These are phyloP conservation scores for Mythimna pallens DNA, from an alignment of 2,888 invertebrate genomes.

Conservation along the genomic window DNA sequence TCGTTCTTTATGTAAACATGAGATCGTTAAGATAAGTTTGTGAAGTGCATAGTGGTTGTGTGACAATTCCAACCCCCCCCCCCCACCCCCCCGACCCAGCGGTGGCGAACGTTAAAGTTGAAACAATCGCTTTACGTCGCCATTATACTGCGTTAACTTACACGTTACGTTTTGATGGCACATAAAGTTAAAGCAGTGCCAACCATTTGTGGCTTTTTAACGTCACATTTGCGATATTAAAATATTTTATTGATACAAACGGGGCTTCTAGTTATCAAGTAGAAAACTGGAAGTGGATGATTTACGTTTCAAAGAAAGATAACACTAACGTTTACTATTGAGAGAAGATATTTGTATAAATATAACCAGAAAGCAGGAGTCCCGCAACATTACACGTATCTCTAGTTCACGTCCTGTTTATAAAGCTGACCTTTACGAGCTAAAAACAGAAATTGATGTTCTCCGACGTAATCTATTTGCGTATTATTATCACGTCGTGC, in stretches of 20 bases:
- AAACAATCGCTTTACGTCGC: conserved; percentile 16
- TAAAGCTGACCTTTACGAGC: conserved; percentile 4
- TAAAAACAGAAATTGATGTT: not conserved
- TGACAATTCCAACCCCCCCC: not conserved
- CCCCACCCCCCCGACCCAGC: too few relatives aligned
- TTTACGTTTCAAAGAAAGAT: too few relatives aligned
- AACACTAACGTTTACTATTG: too few relatives aligned
- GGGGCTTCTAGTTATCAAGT: not conserved
- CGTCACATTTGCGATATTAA: not conserved
- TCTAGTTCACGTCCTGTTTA: not conserved
- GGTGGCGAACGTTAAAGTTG: not conserved
- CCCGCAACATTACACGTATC: not conserved
- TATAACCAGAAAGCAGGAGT: not conserved
- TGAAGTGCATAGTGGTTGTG: not conserved
- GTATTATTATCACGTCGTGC: not conserved
- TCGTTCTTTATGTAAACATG: conserved; percentile 10
- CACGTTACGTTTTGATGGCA: conserved; percentile 7
- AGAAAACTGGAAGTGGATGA: not conserved
- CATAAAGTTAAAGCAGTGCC: conserved; percentile 3
- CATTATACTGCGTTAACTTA: conserved; percentile 6
- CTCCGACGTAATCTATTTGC: conserved; percentile 2
- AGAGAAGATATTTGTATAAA: too few relatives aligned
- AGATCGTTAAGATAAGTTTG: conserved; percentile 7
- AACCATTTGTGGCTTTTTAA: conserved; percentile 1
- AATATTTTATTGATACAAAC: conserved; percentile 15